phyloP scores from a whole-genome alignment of 2,888 invertebrate genomes.

The Elegia similella region DNA sequence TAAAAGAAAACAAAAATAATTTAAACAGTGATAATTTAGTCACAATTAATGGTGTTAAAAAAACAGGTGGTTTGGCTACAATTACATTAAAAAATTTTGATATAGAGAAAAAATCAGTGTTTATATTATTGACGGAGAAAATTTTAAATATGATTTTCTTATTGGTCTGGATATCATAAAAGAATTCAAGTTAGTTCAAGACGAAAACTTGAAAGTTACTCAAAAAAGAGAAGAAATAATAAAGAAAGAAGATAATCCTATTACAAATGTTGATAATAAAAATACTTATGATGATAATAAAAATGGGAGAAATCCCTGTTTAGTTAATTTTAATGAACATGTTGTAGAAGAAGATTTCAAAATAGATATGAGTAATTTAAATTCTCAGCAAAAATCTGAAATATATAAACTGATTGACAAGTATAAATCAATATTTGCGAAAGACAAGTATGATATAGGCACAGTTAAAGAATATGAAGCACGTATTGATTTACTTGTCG shows the following conservation, averaged over 20 bases:
- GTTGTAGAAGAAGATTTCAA: conserved; percentile 24
- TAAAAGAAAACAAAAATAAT: conserved; percentile 18
- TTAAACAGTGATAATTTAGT: conserved; percentile 20
- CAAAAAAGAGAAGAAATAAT: conserved; percentile 18
- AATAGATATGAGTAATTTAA: conserved; percentile 20
- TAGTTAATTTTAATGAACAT: conserved; percentile 21
- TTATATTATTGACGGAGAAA: conserved; percentile 24
- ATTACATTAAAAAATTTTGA: conserved; percentile 27
- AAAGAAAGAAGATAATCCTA: neutral
- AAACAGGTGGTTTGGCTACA: conserved; percentile 22
- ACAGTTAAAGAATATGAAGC: conserved; percentile 33
- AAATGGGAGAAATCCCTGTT: neutral
- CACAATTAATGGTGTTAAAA: conserved; percentile 26
- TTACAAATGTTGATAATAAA: neutral
- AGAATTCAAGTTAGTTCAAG: conserved; percentile 21
- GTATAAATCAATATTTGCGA: conserved; percentile 24
- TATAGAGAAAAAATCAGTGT: conserved; percentile 26
- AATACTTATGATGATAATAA: neutral
- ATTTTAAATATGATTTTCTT: conserved; percentile 27
- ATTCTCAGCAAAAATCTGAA: conserved; percentile 19
- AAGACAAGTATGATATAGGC: conserved; percentile 30
- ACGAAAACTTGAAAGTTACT: conserved; percentile 25
- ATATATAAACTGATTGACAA: conserved; percentile 24
- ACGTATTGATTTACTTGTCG: conserved; percentile 28
- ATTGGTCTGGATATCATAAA: conserved; percentile 23